Evolutionary conservation across 1,140 invertebrate species (phyloP), one percentile per base, ranked within the genome.

Genomic region (Stratiolaelaps scimitus): DNA sequence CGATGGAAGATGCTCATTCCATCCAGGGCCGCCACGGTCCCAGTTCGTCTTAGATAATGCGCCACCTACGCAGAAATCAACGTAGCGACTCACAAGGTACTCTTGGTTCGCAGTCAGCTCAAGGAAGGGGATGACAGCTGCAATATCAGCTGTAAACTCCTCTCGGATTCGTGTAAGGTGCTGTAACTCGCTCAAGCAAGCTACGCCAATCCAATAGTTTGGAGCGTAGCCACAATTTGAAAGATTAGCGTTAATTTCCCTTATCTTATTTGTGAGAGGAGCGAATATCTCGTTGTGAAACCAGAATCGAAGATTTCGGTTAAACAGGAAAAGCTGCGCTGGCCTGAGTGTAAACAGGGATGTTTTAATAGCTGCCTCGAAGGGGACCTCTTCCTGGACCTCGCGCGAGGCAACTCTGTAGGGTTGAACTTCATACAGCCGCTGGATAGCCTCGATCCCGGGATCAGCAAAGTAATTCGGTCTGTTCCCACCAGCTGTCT

Each of bases 11-110:
- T 85, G 82, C 64, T 84, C 81, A 68, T 83, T 84, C 87, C 87
- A 89, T 40, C 81, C 83, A 46, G 76, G 74, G 10, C 83, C 81
- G 7, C 87, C 87, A 53, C 81, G 78, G 75, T 87, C 85, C 87
- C 88, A 90, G 67, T 81, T 82, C 71, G 83, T 90, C 67, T 86
- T 84, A 67, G 84, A 84, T 80, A 90, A 84, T 70, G 85, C 87
- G 28, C 86, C 85, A 68, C 85, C 85, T 71, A 81, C 83, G 0
- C 83, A 80, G 4, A 90, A 76, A 67, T 86, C 84, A 76, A 80
- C 81, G 17, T 89, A 84, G 70, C 88, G 78, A 64, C 82, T 81
- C 2, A 87, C 82, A 13, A 89, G 73, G 76, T 89, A 90, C 74
- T 89, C 85, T 72, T 90, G 88, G 78, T 89, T 87, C 5, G 80